A percentile compares a stretch with the other conserved stretches of the same genome.
Conservation (phyloP, 2,113 vertebrate species). For the Perca schrenkii region DNA sequence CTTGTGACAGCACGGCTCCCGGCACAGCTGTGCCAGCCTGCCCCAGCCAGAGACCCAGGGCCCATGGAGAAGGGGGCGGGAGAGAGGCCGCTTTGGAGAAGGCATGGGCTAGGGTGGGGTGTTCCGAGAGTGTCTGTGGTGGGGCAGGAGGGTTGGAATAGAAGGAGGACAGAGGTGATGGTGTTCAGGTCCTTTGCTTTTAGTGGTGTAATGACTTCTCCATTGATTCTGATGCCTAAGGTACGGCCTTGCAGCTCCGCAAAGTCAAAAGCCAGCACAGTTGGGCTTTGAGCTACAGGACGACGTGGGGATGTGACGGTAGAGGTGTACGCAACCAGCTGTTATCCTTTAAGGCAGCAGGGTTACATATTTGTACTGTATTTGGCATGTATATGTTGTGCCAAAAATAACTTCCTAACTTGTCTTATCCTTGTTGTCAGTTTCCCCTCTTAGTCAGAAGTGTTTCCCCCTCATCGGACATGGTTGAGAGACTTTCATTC, state of each 20-base stretch:
- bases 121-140: conserved; percentile 36
- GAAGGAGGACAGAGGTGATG: conserved; percentile 40
- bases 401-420: conserved; percentile 13
- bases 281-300: conserved; percentile 29
- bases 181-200: conserved; percentile 34
- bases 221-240: conserved; percentile 38
- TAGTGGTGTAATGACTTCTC: conserved; percentile 44
- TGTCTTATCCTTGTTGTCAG: background rate
- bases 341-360: conserved; percentile 39
- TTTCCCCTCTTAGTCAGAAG: background rate
- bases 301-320: conserved; percentile 5
- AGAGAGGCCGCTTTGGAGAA: conserved; percentile 51
- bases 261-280: conserved; percentile 26
- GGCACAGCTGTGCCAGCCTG: conserved; percentile 96
- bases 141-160: conserved; percentile 23
- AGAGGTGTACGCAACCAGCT: conserved; percentile 37
- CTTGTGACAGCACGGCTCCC: conserved; percentile 95
- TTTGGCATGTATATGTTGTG: conserved; percentile 6
- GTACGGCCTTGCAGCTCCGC: conserved; percentile 3
- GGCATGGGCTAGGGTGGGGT: conserved; percentile 38
- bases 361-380: conserved; percentile 11
- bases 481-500: background rate
- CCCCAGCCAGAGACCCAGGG: conserved; percentile 82
- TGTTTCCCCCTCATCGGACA: background rate
- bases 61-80: conserved; percentile 50